A percentile compares a stretch with the other conserved stretches of the same genome.
Evolutionary conservation across 2,888 invertebrate species (phyloP).

Genomic region (Ochropleura plecta): DNA sequence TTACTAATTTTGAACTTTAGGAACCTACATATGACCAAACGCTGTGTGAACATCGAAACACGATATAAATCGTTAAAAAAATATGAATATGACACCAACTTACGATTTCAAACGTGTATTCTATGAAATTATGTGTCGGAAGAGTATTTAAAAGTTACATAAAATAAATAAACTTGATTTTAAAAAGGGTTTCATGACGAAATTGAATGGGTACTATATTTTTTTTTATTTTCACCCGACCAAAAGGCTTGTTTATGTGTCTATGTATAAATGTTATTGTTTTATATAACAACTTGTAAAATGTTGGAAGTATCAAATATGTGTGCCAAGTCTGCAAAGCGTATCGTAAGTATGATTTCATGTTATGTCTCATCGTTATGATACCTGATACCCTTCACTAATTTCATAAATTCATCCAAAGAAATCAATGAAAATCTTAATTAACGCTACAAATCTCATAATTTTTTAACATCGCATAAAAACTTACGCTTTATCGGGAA

Average conservation of each 20-base stretch:
- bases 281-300: background rate
- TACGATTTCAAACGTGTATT: too few species aligned
- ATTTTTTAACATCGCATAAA: conserved; percentile 44
- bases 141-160: too few species aligned
- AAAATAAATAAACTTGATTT: too few species aligned
- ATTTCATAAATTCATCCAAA: background rate
- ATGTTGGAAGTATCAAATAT: background rate
- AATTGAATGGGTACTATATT: too few species aligned
- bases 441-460: conserved; percentile 15
- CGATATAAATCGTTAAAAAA: too few species aligned
- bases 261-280: background rate
- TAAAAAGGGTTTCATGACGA: too few species aligned
- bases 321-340: background rate
- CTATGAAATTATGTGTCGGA: too few species aligned
- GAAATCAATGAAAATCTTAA: conserved; percentile 1
- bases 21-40: too few species aligned
- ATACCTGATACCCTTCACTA: background rate
- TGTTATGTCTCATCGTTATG: background rate
- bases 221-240: too few species aligned
- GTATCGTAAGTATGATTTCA: background rate
- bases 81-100: too few species aligned
- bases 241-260: background rate
- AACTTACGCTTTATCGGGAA: conserved; percentile 44
- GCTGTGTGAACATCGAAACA: too few species aligned
- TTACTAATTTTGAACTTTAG: too few species aligned